Evolutionary conservation across 2,888 invertebrate genomes (phyloP), one percentile per base, ranked within the genome.

Genomic region (Orthonychiurus folsomi): DNA sequence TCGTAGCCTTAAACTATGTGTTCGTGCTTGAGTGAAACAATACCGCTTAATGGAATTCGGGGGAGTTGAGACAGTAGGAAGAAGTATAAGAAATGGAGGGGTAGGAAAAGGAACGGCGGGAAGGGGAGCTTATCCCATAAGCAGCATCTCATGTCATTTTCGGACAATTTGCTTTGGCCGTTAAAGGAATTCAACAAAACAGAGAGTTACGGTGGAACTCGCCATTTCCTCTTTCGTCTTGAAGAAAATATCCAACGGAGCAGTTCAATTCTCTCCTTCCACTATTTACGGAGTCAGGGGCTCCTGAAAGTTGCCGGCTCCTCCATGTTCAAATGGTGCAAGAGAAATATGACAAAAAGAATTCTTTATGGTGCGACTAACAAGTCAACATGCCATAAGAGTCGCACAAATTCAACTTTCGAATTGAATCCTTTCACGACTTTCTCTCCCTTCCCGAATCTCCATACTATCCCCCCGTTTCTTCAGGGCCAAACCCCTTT

Each of bases 301-400:
- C 37, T 15, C 52, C 37, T 27, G 27, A 60, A 59, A 50, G 23
- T 24, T 26, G 50, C 37, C 57, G 59, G 61, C 63, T 60, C 62
- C 67, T 63, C n/a, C 65, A 60, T 63, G 68, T 69, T 69, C 67
- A 71, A 71, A 71, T 71, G 69, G 71, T 65, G 68, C 69, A 69
- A 69, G 64, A 68, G 71, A 69, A 71, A 71, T 71, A 69, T 69
- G 71, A 69, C 71, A 71, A 69, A 71, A 69, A 69, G 67, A 68
- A 69, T 71, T 67, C 69, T 71, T 71, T 71, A 69, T 68, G 71
- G 68, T 68, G 37, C 37, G 37, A 37, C 37, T 37, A 37, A 37
- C 37, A 37, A 37, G 37, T 37, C 37, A 37, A 37, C 37, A 37
- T 37, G 37, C 37, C 37, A 37, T 37, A 37, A 37, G 37, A 37